Evolutionary conservation across 64 coral and sea anemone genomes (phyloP), one percentile per base, ranked within the genome.

Genomic region (Catalaphyllia jardinei): DNA sequence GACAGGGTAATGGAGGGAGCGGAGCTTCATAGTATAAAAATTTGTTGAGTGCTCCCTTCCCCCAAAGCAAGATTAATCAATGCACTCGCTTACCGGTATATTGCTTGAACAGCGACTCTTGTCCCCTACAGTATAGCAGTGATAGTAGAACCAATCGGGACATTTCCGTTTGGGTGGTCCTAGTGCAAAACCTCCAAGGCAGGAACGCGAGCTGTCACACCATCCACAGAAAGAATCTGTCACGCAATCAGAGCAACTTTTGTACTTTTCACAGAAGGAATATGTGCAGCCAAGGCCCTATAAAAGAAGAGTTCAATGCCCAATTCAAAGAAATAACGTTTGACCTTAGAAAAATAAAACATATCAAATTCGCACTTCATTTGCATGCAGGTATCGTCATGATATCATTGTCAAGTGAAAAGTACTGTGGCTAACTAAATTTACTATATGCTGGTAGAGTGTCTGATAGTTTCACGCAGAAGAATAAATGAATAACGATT

Each of bases 131-230:
- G 88, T 90, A 7, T 90, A 90, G 13, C 88, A 90, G 61, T 72
- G 78, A 42, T 90, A 72, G 51, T 80, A 90, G 62, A 90, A 90
- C 88, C 88, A 90, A 54, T 90, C 88, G 24, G 88, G 88, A 31
- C 88, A 90, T 0, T 19, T 57, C 72, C 30, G 73, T 38, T 82
- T 90, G 14, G 78, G 79, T 14, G 88, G 88, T 33, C 50, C 76
- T 59, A 57, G 15, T 22, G 62, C 77, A 46, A 65, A 55, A 7
- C 88, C 88, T 52, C 62, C 77, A 52, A 90, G 9, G 54, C 88
- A 90, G 20, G 63, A 72, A 13, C 67, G 77, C 17, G 27, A 67
- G 22, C 77, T 90, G 49, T 90, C 88, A 73, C 88, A 90, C 88
- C 88, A 90, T 8, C 88, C 88, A 12, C 88, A 90, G 5, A 31